Base-by-base conservation (phyloP, 2,797 vertebrate species). In the Melanotaenia nigrans region DNA sequence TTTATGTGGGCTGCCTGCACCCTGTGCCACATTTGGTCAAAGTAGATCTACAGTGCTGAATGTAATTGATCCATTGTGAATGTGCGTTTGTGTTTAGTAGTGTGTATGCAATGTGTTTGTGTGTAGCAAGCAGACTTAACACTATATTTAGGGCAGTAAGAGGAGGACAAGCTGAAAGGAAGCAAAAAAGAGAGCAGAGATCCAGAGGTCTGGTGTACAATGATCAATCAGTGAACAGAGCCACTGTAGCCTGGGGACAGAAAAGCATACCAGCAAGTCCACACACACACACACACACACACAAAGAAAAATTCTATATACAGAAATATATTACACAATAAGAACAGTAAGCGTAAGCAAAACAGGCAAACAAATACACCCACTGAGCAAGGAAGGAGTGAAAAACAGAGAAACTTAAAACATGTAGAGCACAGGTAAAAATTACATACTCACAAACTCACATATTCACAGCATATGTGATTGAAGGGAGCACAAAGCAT, bases 131-230 rank as follows among this genome's bases (percentile, higher is more conserved):
- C 60, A 24, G 71, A 77, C 61, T 67, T 64, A 72, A 72, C 72
- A 82, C 90, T 94, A 95, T 92, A 93, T 94, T 93, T 94, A 93
- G 91, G 88, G 67, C 77, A 72, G 70, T 78, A 67, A 86, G 84
- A 86, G 80, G 76, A 78, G 79, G 78, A 89, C 79, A 75, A 81
- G 81, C 68, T 74, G 67, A 81, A 63, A 79, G 75, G 87, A 78
- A 79, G 79, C 66, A 77, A 61, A 59, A 36, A 87, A 83, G 77
- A 81, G 83, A 83, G 87, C 81, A 90, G 88, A 87, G 85, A 85
- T 86, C 83, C 77, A 88, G 87, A 92, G 92, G 91, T 93, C 91
- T 91, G 81, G 83, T 91, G 87, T 87, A 66, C 54, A 67, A 91
- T 91, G 88, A 94, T 94, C 93, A 93, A 94, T 94, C 93, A 93